Percentiles rank a stretch among this genome's conserved stretches.
Conservation (phyloP, 2,797 vertebrate genomes). For the Forpus xanthops region DNA sequence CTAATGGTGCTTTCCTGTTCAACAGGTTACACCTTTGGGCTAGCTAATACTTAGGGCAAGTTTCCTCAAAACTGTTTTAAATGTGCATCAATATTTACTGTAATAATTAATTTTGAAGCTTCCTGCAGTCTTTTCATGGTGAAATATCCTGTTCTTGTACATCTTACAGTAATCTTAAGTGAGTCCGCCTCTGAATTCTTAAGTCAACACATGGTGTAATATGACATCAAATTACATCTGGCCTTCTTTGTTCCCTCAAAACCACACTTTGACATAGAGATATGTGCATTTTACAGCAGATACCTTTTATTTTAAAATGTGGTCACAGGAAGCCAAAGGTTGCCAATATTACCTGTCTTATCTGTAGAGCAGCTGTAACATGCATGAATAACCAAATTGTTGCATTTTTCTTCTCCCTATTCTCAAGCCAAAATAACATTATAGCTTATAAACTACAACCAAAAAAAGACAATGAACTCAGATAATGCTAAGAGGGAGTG, state of each 20-base stretch:
- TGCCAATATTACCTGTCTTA: not conserved
- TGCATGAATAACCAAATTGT: not conserved
- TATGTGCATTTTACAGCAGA: not conserved
- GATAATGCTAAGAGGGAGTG: not conserved
- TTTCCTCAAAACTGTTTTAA: not conserved
- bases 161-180: not conserved
- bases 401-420: not conserved
- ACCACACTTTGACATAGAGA: not conserved
- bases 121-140: not conserved
- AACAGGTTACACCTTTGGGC: not conserved
- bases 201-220: not conserved
- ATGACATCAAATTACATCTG: not conserved
- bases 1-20: not conserved
- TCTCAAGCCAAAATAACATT: conserved; percentile 40
- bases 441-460: not conserved
- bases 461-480: conserved; percentile 10
- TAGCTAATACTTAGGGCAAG: not conserved
- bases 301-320: not conserved
- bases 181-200: not conserved
- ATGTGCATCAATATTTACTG: not conserved
- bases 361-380: conserved; percentile 11
- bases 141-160: not conserved
- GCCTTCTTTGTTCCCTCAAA: conserved; percentile 10
- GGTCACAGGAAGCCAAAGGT: not conserved
- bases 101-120: not conserved